Base-by-base conservation (phyloP, 2,888 invertebrate genomes). In the Papilio gigon region DNA sequence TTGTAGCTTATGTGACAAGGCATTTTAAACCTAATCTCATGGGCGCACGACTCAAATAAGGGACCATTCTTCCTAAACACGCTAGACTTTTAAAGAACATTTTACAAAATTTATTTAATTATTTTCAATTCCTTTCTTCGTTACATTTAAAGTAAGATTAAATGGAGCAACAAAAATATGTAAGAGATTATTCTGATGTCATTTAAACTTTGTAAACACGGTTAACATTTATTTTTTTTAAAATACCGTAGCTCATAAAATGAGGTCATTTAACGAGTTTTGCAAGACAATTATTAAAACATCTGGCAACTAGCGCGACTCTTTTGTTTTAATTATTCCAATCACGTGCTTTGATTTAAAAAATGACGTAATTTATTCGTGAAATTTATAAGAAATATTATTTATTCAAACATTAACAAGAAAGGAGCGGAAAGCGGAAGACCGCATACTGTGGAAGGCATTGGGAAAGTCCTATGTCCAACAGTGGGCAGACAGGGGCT, bases 241-340 rank as follows among this genome's bases (percentile, higher is more conserved):
- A 6, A 71, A 68, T 79, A 78, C n/a, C 81, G 77, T 75, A 80
- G 82, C 79, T 81, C 84, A 82, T 80, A 77, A 82, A 85, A 82
- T 77, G 67, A 75, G 74, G 74, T 76, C 76, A 75, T 78, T 72
- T 73, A 77, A 77, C 76, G 74, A 76, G 75, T 75, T 73, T 75
- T 77, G 68, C 66, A 71, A 62, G 56, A 67, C 56, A 35, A 47
- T 70, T 42, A 64, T 53, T 17, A 20, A 61, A 64, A 40, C 50
- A 33, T 4, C 67, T 20, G 33, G 42, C 25, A 17, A 17, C 1
- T 58, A 65, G 25, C 14, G 60, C 67, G 50, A 65, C 37, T 47
- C 56, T 65, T 62, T 53, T 67, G 44, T 68, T 68, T 65, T 61
- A 67, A 71, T 67, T 37, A 27, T 66, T n/a, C 20, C 50, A 17